Evolutionary conservation across 2,888 invertebrate genomes (phyloP), one percentile per base, ranked within the genome.

Genomic region (Parnassius orleans): DNA sequence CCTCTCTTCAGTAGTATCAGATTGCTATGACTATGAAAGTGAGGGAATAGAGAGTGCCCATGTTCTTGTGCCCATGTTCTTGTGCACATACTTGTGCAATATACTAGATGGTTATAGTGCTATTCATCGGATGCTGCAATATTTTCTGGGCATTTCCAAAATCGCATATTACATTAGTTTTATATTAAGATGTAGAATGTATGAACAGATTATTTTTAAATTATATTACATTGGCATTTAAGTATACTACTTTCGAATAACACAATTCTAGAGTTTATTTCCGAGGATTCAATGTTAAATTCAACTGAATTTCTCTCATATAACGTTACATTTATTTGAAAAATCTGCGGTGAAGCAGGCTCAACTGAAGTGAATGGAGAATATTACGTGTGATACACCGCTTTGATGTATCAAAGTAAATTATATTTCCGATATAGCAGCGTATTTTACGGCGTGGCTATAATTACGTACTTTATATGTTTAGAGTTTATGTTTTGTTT

Each of bases 321-420:
- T 63, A 67, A 61, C 63, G 65, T 65, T 66, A 67, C 66, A 68
- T 70, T 70, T 68, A 71, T 70, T 69, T 72, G 65, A 65, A 68
- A 66, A 67, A 68, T 65, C 66, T 66, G 65, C 63, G 65, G 64
- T 59, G 60, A 54, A 62, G 66, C 60, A 19, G 68, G 69, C 71
- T 71, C 69, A 66, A 69, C 66, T 68, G 68, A 72, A 71, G 66
- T 75, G 72, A 76, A 75, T 69, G 68, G 69, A 64, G 69, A 72
- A 76, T 74, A 72, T 75, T 70, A 68, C 66, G 69, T 68, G 68
- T 64, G 65, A 72, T 72, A 60, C 63, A 19, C 62, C 53, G 71
- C 72, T 80, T 81, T 78, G 77, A 79, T 75, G 72, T 79, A 76
- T 76, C 78, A 79, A 78, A 77, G 80, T 68, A 73, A 77, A 79